Base-by-base conservation (phyloP, 37 sponge, comb jelly and placozoan species). In the Chondrosia reniformis region DNA sequence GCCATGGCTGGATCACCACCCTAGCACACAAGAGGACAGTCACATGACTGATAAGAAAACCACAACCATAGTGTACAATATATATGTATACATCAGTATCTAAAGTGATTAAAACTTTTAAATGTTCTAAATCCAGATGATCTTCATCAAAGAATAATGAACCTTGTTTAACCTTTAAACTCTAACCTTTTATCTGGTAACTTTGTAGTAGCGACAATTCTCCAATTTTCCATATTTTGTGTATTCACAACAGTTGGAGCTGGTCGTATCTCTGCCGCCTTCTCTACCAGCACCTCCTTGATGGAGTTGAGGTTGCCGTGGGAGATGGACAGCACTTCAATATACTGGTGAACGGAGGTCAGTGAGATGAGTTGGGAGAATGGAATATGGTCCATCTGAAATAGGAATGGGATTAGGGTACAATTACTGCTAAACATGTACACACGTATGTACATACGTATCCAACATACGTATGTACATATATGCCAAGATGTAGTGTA, bases 1-100 rank as follows among this genome's bases (percentile, higher is more conserved):
- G 77, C 93, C 93, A 92, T 1, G 93, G 89, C 42, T 88, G 93
- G 17, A 92, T 81, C 58, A 92, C 81, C 17, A 88, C 75, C 78
- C 89, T 88, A 57, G 46, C 32, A 19, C 8, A 34, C 4, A 28
- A 41, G 72, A 69, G 36, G 43, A 38, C 44, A 66, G 7, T 31
- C n/a, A n/a, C n/a, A n/a, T n/a, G n/a, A n/a, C n/a, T n/a, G n/a
- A n/a, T n/a, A n/a, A n/a, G n/a, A n/a, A n/a, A n/a, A n/a, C n/a
- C n/a, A n/a, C n/a, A n/a, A n/a, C 55, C 55, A 52, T 13, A 52
- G 13, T 21, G 33, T 34, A 4, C 3, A 9, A 21, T 33, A 4
- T 66, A 2, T 15, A 3, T 22, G 33, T 19, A 63, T 63, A 28
- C 13, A 63, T 19, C n/a, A 21, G 10, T 19, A 63, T 9, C 64